Percentiles rank a stretch among this genome's conserved stretches.
Conservation (phyloP, 2,797 vertebrate species). For the Knipowitschia caucasica region DNA sequence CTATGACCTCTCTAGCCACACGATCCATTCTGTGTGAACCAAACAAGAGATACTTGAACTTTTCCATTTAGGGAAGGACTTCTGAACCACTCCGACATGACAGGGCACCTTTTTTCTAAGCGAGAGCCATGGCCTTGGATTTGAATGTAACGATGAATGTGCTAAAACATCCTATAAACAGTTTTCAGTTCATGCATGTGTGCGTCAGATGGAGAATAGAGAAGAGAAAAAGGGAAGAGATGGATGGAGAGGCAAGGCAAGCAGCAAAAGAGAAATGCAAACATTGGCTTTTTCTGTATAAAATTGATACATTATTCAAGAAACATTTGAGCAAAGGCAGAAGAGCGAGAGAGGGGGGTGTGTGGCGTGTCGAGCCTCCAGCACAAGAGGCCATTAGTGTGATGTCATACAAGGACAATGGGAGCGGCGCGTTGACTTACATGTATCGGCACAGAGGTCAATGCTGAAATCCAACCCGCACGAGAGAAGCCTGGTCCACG, state of each 20-base stretch:
- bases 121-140: no score
- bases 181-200: no score
- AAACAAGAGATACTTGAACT: no score
- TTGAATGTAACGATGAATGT: no score
- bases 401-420: constrained; percentile 65
- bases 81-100: no score
- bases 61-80: no score
- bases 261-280: constrained; percentile 67
- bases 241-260: constrained; percentile 18
- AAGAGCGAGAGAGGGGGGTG: constrained; percentile 21
- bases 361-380: constrained; percentile 36
- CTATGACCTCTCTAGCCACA: no score
- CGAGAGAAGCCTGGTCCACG: constrained; percentile 42
- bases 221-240: background rate
- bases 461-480: constrained; percentile 58
- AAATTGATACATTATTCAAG: constrained; percentile 78
- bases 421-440: constrained; percentile 52
- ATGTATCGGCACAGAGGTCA: constrained; percentile 61
- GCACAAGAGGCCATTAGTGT: constrained; percentile 43
- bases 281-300: constrained; percentile 71
- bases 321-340: constrained; percentile 55
- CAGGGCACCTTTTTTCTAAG: no score
- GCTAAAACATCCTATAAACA: no score
- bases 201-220: constrained; percentile 30
- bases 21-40: no score